phyloP scores from a whole-genome alignment of 2,797 vertebrate species.

The Natrix natrix region DNA sequence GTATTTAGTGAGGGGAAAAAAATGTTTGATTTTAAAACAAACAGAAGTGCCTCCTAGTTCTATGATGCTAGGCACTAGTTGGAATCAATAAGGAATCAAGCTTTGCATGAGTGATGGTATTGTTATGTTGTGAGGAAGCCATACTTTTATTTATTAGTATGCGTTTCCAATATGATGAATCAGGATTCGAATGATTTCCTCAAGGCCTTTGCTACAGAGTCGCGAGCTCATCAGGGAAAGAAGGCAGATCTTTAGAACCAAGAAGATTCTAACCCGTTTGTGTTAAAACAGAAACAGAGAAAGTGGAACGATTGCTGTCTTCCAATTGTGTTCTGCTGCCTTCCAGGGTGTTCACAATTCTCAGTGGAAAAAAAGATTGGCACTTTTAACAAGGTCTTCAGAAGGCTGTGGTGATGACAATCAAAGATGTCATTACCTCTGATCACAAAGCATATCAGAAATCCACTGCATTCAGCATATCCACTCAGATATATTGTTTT shows the following conservation, averaged over 20 bases:
- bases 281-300: conserved; percentile 47
- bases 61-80: conserved; percentile 84
- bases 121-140: conserved; percentile 73
- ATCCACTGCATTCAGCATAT: conserved; percentile 80
- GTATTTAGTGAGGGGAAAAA: conserved; percentile 70
- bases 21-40: conserved; percentile 70
- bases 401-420: conserved; percentile 82
- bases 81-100: conserved; percentile 63
- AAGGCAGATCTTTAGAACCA: conserved; percentile 41
- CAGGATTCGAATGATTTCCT: conserved; percentile 32
- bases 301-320: conserved; percentile 55
- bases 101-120: conserved; percentile 64
- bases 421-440: conserved; percentile 90
- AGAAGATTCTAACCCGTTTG: conserved; percentile 57
- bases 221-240: conserved; percentile 39
- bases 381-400: conserved; percentile 25
- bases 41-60: conserved; percentile 92
- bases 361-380: conserved; percentile 7
- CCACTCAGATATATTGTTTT: conserved; percentile 67
- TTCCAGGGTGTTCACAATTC: conserved; percentile 22
- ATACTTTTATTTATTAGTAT: conserved; percentile 62
- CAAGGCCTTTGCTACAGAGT: conserved; percentile 36
- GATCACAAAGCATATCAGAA: conserved; percentile 88
- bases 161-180: conserved; percentile 54
- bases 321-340: conserved; percentile 44